Evolutionary conservation across 1,140 invertebrate genomes (phyloP), one percentile per base, ranked within the genome.

Genomic region (Gyrodactylus bullatarudis): DNA sequence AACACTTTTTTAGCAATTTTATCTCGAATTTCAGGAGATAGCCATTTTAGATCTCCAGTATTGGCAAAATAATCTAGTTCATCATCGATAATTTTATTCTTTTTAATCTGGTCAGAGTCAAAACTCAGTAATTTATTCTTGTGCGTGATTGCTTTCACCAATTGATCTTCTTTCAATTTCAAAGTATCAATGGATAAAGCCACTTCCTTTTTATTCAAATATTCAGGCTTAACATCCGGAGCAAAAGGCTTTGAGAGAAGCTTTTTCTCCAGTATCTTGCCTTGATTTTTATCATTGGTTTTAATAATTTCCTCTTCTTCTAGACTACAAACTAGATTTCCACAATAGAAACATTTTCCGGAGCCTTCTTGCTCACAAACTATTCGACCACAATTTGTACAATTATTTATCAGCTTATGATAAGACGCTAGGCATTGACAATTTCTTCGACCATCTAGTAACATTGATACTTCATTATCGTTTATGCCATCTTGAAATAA

Each of bases 331-430:
- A 82, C 80, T 75, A 82, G 74, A 71, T 86, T 85, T 0, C 85
- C 87, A 83, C 95, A 99, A 77, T 87, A 92, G 19, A 94, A 84
- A 79, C 94, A 98, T 0, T 90, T 89, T 0, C 94, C 94, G 27
- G 90, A 87, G 0, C 93, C 92, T 83, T 99, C 94, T 82, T 96
- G 91, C 73, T 85, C 84, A 82, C 93, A 98, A 23, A 97, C 88
- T 77, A 98, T 88, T 75, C 91, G 83, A 0, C 94, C 94, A 83
- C 94, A 99, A 73, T 85, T 85, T 0, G 88, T 78, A 77, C 94
- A 99, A 81, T 98, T 99, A 78, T 88, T 91, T 70, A 98, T 85
- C 19, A 99, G 81, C 71, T 85, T 82, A 81, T 99, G 94, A 78
- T 87, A 87, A 20, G 85, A 85, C 0, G 91, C 91, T 82, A 96